Evolutionary conservation across 1,140 invertebrate species (phyloP).

Genomic region (Eufriesea mexicana): DNA sequence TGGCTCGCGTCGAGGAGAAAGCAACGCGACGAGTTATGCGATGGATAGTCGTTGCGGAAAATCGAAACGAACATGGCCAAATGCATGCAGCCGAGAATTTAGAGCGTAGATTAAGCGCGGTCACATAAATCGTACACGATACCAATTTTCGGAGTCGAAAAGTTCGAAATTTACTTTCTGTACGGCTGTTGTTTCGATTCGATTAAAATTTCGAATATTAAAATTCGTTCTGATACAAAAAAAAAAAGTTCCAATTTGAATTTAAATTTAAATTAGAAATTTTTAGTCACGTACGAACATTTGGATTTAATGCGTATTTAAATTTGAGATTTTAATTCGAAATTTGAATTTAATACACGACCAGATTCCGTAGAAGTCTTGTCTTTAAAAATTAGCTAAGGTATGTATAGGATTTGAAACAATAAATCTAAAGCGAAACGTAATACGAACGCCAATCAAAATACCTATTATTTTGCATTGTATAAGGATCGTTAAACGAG

Average conservation of each 20-base stretch:
- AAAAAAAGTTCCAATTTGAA: not conserved
- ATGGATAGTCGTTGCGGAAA: not conserved
- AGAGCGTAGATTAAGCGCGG: not conserved
- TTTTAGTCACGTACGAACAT: no score
- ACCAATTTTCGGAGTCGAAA: no score
- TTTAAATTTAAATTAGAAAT: not conserved
- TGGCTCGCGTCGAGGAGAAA: not conserved
- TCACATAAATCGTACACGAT: not conserved
- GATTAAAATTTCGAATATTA: not conserved
- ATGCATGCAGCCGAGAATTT: not conserved
- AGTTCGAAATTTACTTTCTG: not conserved
- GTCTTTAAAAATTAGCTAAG: not conserved
- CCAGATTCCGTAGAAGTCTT: not conserved
- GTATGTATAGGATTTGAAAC: not conserved
- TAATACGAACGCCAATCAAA: not conserved
- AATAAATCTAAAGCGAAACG: not conserved
- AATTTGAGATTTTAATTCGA: no score
- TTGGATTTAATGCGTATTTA: no score
- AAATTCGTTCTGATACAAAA: no score
- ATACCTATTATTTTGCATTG: no score
- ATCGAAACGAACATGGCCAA: not conserved
- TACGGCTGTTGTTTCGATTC: no score
- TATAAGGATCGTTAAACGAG: constrained; percentile 18
- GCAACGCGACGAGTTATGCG: not conserved
- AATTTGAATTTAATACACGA: not conserved